These are phyloP conservation scores for Piezodorus guildinii DNA, from an alignment of 1,140 invertebrate species.

Conservation along the genomic window DNA sequence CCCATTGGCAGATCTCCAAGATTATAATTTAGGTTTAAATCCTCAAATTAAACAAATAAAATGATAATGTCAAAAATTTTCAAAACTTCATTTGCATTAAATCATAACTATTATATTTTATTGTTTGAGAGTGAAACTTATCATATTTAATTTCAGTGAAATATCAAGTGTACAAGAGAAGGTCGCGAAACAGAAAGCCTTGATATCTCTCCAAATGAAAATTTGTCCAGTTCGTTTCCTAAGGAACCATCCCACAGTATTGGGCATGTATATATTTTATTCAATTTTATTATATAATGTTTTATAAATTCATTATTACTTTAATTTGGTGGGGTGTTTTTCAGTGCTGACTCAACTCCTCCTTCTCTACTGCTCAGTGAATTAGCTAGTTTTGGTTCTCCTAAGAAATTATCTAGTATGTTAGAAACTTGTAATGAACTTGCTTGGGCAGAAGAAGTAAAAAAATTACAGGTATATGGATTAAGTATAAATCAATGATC, in stretches of 20 bases:
- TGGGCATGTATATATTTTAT: constrained; percentile 17
- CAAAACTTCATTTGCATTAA: too few relatives aligned
- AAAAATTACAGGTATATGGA: constrained; percentile 30
- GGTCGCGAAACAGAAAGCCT: constrained; percentile 21
- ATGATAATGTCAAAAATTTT: too few relatives aligned
- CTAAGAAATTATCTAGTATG: constrained; percentile 30
- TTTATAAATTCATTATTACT: too few relatives aligned
- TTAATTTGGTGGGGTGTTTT: constrained; percentile 16
- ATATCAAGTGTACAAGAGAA: constrained; percentile 21
- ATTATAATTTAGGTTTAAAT: too few relatives aligned
- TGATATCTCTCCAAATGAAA: constrained; percentile 23
- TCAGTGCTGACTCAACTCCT: constrained; percentile 31
- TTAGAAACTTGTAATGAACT: constrained; percentile 31
- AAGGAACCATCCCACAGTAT: constrained; percentile 25
- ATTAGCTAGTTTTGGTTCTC: constrained; percentile 30
- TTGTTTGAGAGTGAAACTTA: too few relatives aligned
- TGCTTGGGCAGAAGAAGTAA: constrained; percentile 31
- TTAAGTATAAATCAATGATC: neutral
- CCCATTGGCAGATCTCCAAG: too few relatives aligned
- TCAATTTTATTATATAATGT: too few relatives aligned
- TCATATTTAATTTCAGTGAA: constrained; percentile 22
- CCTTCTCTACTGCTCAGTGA: constrained; percentile 31
- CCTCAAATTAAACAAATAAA: too few relatives aligned
- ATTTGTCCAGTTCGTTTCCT: constrained; percentile 17
- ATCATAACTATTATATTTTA: too few relatives aligned